Evolutionary conservation across 1,140 invertebrate species (phyloP), one percentile per base, ranked within the genome.

Genomic region (Drosophila nikananu): DNA sequence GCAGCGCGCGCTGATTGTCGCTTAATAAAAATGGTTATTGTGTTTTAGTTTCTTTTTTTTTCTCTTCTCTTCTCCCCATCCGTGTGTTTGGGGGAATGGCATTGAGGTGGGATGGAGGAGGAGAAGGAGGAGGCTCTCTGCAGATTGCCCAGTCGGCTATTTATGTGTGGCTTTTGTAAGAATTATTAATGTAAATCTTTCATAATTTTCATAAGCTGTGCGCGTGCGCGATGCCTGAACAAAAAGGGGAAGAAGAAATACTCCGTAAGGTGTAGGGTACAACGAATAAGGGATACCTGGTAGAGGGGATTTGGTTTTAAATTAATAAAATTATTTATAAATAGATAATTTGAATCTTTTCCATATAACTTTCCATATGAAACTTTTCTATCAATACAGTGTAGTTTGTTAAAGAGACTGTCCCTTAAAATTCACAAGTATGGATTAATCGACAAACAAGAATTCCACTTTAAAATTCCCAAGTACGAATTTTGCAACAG

Each of bases 11-110:
- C 86, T 86, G 86, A 89, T 90, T 89, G 86, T 89, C 86, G 86
- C 86, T 89, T 89, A 89, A 89, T 91, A 91, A 90, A 90, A 90
- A 87, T 90, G 86, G 80, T 90, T 91, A 90, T 91, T 91, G 86
- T 91, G 79, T 86, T 91, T 86, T 58, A 42, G 46, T 62, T 35
- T 55, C 3, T 55, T 55, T 61, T 55, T 61, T 52, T 44, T 30
- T 74, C 55, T 48, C 60, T 42, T 55, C 54, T 37, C 25, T 51
- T 52, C 37, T 59, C 32, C 15, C 57, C 46, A 37, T 25, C 37
- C n/a, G 13, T 41, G 37, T 25, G 15, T 23, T 23, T 48, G 32
- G 32, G 21, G 37, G 49, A 66, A 44, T 19, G 25, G 35, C 10
- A 27, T 12, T 51, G 49, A n/a, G 41, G 27, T 13, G 41, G 27